phyloP scores from a whole-genome alignment of 2,888 invertebrate species.

The Entomobrya proxima region DNA sequence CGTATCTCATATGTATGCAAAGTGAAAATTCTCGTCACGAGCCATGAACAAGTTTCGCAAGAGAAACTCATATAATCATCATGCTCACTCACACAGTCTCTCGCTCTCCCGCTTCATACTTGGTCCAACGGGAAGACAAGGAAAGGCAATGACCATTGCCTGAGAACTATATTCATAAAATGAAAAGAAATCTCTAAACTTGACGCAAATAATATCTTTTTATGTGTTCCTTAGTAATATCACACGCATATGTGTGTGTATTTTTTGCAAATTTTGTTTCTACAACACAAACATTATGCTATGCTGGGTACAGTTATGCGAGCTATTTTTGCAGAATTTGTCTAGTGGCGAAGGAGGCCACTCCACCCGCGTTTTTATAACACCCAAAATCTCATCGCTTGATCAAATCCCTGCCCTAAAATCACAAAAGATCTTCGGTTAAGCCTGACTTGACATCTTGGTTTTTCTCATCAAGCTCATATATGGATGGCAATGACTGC shows the following conservation, averaged over 20 bases:
- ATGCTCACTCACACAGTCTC: not conserved
- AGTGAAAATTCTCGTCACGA: conserved; percentile 64
- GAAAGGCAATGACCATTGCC: conserved; percentile 16
- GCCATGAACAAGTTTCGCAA: conserved; percentile 27
- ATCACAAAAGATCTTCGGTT: conserved; percentile 18
- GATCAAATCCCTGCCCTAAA: conserved; percentile 18
- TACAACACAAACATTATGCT: not conserved
- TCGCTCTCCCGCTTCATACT: not conserved
- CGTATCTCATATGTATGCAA: conserved; percentile 27
- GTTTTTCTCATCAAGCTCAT: conserved; percentile 14
- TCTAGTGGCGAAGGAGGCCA: not conserved
- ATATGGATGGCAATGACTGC: not conserved
- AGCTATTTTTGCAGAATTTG: not conserved
- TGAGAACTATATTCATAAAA: conserved; percentile 28
- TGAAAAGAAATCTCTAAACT: conserved; percentile 22
- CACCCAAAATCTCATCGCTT: not conserved
- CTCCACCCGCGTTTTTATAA: not conserved
- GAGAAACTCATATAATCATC: conserved; percentile 7
- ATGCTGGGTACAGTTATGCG: not conserved
- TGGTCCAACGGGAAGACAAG: not conserved
- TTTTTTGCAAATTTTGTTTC: not conserved
- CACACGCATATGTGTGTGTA: not conserved
- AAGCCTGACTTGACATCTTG: conserved; percentile 26
- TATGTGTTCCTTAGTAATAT: not conserved
- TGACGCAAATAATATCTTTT: not conserved